These are phyloP conservation scores for Antitype chi DNA, from an alignment of 2,888 invertebrate species.

Conservation along the genomic window DNA sequence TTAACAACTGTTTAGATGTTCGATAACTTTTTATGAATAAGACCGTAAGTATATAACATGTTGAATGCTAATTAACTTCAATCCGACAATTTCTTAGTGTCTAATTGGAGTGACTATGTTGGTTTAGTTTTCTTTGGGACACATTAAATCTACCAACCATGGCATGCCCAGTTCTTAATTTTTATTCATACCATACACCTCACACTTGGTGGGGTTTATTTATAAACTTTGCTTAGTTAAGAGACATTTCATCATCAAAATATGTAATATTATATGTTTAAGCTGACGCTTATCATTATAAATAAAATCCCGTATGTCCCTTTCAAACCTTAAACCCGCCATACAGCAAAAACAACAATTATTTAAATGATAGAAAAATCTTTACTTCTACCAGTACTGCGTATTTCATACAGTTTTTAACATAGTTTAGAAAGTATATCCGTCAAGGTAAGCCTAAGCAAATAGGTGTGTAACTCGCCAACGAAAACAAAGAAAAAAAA, in stretches of 20 bases:
- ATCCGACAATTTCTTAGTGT: not conserved
- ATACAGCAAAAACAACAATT: not conserved
- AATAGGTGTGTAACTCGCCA: conserved; percentile 8
- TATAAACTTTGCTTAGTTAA: not conserved
- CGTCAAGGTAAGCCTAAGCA: conserved; percentile 55
- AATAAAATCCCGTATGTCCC: too few relatives aligned
- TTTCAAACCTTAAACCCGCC: not conserved
- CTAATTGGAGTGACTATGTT: not conserved
- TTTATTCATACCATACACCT: not conserved
- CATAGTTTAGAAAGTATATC: conserved; percentile 52
- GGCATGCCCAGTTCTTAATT: not conserved
- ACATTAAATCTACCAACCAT: not conserved
- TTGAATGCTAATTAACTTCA: not conserved
- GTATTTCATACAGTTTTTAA: not conserved
- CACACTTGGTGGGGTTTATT: not conserved
- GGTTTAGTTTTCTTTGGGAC: not conserved
- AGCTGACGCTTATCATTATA: not conserved
- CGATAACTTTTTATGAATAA: too few relatives aligned
- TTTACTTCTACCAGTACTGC: not conserved
- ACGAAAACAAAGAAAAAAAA: not conserved
- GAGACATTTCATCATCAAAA: not conserved
- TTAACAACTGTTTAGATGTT: too few relatives aligned
- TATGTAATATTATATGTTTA: not conserved
- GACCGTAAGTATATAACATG: not conserved
- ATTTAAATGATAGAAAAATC: not conserved